Percentiles rank a stretch among this genome's conserved stretches.
phyloP scores from a whole-genome alignment of 2,888 invertebrate genomes.

The Gonocerus acuteangulatus region DNA sequence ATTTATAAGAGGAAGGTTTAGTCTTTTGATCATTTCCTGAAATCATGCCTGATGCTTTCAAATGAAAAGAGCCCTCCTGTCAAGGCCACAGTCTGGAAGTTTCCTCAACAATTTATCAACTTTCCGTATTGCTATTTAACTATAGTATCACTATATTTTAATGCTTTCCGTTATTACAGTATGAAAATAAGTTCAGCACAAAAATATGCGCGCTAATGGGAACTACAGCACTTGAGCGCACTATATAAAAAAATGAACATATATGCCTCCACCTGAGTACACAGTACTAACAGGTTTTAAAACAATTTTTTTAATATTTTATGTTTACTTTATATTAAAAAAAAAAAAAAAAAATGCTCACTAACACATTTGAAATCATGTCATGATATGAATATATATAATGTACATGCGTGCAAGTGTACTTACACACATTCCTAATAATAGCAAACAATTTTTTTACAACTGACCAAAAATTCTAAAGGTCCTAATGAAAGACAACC shows the following conservation, averaged over 20 bases:
- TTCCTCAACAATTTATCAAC: not conserved
- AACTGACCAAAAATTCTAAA: not conserved
- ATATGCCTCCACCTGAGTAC: not conserved
- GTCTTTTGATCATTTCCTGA: not conserved
- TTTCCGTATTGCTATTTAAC: conserved; percentile 18
- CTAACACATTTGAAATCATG: not conserved
- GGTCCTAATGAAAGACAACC: conserved; percentile 22
- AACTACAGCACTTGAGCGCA: conserved; percentile 25
- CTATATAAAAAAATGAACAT: conserved; percentile 8
- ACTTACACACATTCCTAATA: no score
- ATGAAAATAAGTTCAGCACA: conserved; percentile 25
- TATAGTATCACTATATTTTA: conserved; percentile 19
- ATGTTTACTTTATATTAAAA: not conserved
- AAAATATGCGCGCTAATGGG: conserved; percentile 23
- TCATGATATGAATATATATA: not conserved
- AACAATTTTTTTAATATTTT: not conserved
- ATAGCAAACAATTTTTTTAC: not conserved
- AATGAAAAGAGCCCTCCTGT: not conserved
- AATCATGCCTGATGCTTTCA: not conserved
- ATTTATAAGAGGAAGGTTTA: no score
- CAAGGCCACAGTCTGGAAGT: conserved; percentile 17
- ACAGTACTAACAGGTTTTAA: conserved; percentile 2
- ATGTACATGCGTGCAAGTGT: not conserved
- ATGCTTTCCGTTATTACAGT: conserved; percentile 9
- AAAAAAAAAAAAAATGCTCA: no score